phyloP scores from a whole-genome alignment of 92 coral and sea anemone genomes.

The Nematostella vectensis region DNA sequence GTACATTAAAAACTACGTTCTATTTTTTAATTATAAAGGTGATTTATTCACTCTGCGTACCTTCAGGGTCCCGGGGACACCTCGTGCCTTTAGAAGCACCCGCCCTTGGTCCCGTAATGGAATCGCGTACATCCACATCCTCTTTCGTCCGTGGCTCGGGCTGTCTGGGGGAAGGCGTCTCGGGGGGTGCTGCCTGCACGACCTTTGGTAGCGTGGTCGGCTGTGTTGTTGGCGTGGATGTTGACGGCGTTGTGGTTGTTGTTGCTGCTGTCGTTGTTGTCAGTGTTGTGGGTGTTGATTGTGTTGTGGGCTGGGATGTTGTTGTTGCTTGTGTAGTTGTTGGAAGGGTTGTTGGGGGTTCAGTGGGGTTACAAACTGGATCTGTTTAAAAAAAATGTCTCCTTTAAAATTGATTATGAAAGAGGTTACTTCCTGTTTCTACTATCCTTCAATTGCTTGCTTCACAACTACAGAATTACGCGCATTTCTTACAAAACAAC shows the following conservation, averaged over 20 bases:
- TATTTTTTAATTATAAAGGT: too few relatives aligned
- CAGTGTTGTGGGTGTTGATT: neutral
- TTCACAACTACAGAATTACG: too few relatives aligned
- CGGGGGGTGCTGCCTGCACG: neutral
- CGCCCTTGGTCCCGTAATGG: neutral
- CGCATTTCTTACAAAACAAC: too few relatives aligned
- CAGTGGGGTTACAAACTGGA: conserved; percentile 17
- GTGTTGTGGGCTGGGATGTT: conserved; percentile 2
- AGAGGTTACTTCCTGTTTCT: too few relatives aligned
- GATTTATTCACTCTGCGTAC: too few relatives aligned
- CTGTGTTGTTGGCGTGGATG: neutral
- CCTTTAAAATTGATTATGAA: too few relatives aligned
- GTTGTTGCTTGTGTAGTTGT: conserved; percentile 2
- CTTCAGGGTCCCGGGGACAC: neutral
- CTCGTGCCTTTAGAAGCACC: conserved; percentile 1
- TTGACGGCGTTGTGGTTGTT: neutral
- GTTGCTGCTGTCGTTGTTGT: neutral
- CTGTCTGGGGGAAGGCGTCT: neutral
- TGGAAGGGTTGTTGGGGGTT: conserved; percentile 12
- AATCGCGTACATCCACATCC: neutral
- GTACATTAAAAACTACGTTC: too few relatives aligned
- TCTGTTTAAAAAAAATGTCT: conserved; percentile 9
- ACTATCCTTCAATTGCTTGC: too few relatives aligned
- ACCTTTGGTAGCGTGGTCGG: conserved; percentile 4
- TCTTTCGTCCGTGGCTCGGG: neutral